Evolutionary conservation across 1,140 invertebrate genomes (phyloP).

Genomic region (Maniola jurtina): DNA sequence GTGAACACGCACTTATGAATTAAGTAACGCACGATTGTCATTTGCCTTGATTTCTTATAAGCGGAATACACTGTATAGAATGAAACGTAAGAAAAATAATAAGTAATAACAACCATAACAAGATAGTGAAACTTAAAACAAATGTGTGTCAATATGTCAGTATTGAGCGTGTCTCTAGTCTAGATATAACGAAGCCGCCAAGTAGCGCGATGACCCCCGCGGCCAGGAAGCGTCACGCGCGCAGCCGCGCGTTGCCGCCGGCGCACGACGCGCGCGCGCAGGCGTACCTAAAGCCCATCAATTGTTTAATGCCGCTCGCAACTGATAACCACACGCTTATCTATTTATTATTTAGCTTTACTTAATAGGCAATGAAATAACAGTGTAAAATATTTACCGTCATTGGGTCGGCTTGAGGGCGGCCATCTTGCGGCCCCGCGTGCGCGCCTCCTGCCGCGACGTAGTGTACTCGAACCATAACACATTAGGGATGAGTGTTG

Average conservation of each 20-base stretch:
- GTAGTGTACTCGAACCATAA: conserved; percentile 97
- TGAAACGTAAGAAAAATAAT: too few relatives aligned
- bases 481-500: conserved; percentile 95
- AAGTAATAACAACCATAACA: not conserved
- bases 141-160: conserved; percentile 20
- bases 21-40: too few relatives aligned
- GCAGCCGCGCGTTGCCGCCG: conserved; percentile 22
- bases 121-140: not conserved
- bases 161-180: conserved; percentile 25
- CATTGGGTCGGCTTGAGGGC: conserved; percentile 92
- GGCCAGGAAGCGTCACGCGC: conserved; percentile 60
- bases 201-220: conserved; percentile 53
- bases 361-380: too few relatives aligned
- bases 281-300: conserved; percentile 39
- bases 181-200: conserved; percentile 47
- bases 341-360: too few relatives aligned
- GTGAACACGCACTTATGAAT: too few relatives aligned
- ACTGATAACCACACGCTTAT: too few relatives aligned
- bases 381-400: conserved; percentile 65
- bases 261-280: conserved; percentile 33
- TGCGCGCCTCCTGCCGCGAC: conserved; percentile 88
- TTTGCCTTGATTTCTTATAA: too few relatives aligned
- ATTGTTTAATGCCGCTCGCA: too few relatives aligned
- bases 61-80: too few relatives aligned
- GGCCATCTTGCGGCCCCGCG: conserved; percentile 89